Conservation (phyloP, 2,113 vertebrate species). For the Sylvia atricapilla region DNA sequence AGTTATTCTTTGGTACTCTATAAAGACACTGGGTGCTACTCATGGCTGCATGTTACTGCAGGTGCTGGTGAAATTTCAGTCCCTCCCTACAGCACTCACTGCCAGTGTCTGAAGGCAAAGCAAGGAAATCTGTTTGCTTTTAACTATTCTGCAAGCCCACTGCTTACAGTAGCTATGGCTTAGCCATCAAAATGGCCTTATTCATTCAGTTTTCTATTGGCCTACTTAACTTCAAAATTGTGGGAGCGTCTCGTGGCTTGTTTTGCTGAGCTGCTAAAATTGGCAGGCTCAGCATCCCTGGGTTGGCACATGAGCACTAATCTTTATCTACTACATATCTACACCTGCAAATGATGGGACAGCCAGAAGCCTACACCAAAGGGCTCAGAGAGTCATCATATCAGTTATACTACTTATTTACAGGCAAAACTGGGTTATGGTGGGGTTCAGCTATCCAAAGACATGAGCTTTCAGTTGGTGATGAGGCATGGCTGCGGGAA, state of each 20-base stretch:
- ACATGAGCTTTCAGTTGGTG: background rate
- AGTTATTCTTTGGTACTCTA: background rate
- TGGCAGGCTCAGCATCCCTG: background rate
- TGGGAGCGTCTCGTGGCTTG: background rate
- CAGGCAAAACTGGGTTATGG: background rate
- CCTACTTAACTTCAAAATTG: background rate
- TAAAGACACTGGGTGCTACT: background rate
- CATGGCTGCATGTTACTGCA: background rate
- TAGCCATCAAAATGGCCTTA: background rate
- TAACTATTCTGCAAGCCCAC: background rate
- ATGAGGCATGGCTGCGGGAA: background rate
- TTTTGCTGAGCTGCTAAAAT: background rate
- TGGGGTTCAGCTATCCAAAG: background rate
- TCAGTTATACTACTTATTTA: background rate
- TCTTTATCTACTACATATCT: background rate
- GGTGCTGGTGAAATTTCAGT: background rate
- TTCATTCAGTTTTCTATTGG: background rate
- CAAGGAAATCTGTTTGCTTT: background rate
- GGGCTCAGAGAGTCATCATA: background rate
- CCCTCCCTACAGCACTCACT: background rate
- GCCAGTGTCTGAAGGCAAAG: background rate
- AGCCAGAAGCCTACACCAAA: background rate
- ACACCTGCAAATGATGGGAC: background rate
- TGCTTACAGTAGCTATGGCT: background rate
- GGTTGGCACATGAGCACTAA: background rate